phyloP scores from a whole-genome alignment of 2,888 invertebrate species.

The Eustalomyia histrio region DNA sequence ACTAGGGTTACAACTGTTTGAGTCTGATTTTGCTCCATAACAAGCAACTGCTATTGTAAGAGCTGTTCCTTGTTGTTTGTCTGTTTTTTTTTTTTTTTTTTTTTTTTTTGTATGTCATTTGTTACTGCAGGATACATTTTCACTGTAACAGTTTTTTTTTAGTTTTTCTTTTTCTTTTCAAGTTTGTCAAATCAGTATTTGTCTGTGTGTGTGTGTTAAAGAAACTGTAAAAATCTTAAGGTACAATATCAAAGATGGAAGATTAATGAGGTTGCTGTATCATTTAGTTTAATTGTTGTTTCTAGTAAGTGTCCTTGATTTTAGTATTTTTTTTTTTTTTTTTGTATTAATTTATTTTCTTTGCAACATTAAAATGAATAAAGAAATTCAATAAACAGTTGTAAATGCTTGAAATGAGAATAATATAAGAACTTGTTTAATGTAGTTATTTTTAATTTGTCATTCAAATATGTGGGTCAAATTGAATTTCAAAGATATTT shows the following conservation, averaged over 20 bases:
- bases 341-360: no score
- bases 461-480: background rate
- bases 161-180: slow-evolving; percentile 5
- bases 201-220: background rate
- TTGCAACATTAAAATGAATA: background rate
- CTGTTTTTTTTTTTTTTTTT: slow-evolving; percentile 26
- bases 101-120: slow-evolving; percentile 44
- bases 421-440: background rate
- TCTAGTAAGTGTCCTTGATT: slow-evolving; percentile 55
- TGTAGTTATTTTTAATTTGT: background rate
- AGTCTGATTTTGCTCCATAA: slow-evolving; percentile 66
- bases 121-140: slow-evolving; percentile 5
- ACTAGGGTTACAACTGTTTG: slow-evolving; percentile 62
- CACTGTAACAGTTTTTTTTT: slow-evolving; percentile 2
- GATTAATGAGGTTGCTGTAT: slow-evolving; percentile 63
- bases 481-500: background rate
- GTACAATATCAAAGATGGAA: slow-evolving; percentile 53
- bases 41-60: background rate
- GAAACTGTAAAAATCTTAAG: slow-evolving; percentile 49
- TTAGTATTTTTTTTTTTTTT: slow-evolving; percentile 16
- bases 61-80: slow-evolving; percentile 61
- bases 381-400: background rate
- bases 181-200: slow-evolving; percentile 43
- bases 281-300: slow-evolving; percentile 59
- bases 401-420: background rate